These are phyloP conservation scores for Cephalopachus bancanus DNA, from an alignment of 2,797 vertebrate genomes.

Conservation along the genomic window DNA sequence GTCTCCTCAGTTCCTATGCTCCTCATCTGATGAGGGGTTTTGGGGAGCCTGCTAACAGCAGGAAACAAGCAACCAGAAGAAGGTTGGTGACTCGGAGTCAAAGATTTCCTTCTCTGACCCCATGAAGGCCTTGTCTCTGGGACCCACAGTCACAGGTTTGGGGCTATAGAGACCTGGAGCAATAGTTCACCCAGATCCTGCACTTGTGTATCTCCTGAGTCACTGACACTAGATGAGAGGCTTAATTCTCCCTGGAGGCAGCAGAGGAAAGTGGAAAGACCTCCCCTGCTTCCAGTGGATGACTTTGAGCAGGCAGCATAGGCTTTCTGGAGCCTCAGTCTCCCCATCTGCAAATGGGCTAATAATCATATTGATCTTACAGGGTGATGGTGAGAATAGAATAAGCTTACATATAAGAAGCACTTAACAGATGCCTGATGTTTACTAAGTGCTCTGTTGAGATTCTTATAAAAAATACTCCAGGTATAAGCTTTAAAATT, in stretches of 20 bases:
- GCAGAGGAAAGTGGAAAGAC: background rate
- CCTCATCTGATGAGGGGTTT: background rate
- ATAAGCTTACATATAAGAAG: background rate
- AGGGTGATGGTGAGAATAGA: background rate
- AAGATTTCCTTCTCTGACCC: background rate
- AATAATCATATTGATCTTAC: background rate
- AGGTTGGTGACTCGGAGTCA: background rate
- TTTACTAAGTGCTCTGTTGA: background rate
- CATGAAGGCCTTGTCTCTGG: background rate
- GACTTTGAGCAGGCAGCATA: background rate
- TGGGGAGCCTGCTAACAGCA: background rate
- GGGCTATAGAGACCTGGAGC: background rate
- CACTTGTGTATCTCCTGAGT: background rate
- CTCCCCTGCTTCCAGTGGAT: background rate
- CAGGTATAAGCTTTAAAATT: background rate
- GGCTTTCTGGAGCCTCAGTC: background rate
- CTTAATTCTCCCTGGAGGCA: background rate
- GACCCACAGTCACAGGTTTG: background rate
- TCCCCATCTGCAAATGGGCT: background rate
- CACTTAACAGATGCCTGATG: background rate
- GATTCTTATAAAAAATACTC: background rate
- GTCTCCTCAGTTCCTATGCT: background rate
- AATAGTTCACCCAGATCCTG: background rate
- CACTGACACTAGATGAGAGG: background rate
- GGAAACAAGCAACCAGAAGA: background rate